Conservation (phyloP, 35 echinoderm and acorn worm species). For the Strongylocentrotus purpuratus region DNA sequence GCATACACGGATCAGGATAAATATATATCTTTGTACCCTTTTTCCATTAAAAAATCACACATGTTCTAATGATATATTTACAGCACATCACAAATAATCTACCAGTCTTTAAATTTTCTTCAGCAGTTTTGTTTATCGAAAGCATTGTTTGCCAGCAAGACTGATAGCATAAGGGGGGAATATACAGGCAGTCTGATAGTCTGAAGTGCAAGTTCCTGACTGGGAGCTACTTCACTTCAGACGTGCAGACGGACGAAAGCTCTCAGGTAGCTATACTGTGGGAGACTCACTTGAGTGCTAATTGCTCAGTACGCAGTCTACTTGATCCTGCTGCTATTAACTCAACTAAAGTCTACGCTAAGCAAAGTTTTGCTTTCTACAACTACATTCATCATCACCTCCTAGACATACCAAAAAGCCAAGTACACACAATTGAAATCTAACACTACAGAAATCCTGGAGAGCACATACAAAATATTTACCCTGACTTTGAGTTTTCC, state of each 20-base stretch:
- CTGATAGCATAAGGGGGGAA: not conserved
- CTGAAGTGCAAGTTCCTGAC: slow-evolving; percentile 22
- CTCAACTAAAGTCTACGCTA: not conserved
- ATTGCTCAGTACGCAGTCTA: slow-evolving; percentile 12
- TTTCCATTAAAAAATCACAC: not conserved
- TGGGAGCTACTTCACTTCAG: slow-evolving; percentile 31
- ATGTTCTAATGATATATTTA: not conserved
- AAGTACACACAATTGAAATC: not conserved
- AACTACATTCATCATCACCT: slow-evolving; percentile 2
- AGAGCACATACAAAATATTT: slow-evolving; percentile 15
- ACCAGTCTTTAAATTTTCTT: not conserved
- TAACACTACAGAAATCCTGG: not conserved
- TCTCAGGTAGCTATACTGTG: not conserved
- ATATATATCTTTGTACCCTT: slow-evolving; percentile 11
- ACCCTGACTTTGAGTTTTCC: slow-evolving; percentile 17
- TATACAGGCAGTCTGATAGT: slow-evolving; percentile 21
- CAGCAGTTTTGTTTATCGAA: not conserved
- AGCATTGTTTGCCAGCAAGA: not conserved
- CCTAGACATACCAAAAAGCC: not conserved
- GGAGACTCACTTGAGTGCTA: slow-evolving; percentile 43
- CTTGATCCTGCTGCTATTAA: slow-evolving; percentile 4
- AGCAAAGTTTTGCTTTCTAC: not conserved
- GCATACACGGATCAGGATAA: slow-evolving; percentile 15
- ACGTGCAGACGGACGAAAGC: slow-evolving; percentile 45
- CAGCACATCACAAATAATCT: not conserved